Conservation (phyloP, 2,113 vertebrate species). For the Sakesphorus luctuosus region DNA sequence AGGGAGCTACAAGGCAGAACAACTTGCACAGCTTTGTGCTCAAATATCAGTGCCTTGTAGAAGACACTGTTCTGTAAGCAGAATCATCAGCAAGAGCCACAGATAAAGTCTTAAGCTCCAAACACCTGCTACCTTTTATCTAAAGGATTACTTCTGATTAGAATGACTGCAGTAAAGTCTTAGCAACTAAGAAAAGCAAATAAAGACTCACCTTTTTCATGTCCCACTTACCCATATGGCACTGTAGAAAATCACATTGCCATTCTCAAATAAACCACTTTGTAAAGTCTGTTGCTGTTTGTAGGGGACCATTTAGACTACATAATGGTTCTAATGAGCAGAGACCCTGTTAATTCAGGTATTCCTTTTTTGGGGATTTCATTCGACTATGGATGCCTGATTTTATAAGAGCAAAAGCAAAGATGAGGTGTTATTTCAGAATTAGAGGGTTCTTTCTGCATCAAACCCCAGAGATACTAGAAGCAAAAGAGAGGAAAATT, state of each 20-base stretch:
- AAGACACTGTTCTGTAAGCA: not conserved
- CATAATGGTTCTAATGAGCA: not conserved
- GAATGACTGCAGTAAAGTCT: not conserved
- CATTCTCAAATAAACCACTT: not conserved
- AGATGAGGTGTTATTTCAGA: not conserved
- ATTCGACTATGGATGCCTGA: not conserved
- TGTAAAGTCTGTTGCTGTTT: not conserved
- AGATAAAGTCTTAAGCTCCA: not conserved
- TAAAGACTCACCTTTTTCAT: not conserved
- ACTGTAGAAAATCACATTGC: not conserved
- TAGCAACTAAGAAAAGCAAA: not conserved
- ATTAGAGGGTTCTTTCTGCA: not conserved
- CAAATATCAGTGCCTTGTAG: not conserved
- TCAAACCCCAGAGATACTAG: not conserved
- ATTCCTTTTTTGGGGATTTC: not conserved
- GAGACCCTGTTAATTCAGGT: not conserved
- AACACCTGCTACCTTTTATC: not conserved
- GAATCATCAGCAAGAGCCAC: not conserved
- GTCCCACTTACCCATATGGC: fast-evolving
- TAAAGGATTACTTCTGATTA: not conserved
- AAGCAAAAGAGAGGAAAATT: not conserved
- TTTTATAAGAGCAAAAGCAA: not conserved
- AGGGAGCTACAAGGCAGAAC: not conserved
- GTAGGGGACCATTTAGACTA: not conserved
- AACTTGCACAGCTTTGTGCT: not conserved